These are phyloP conservation scores for Vicugna pacos DNA, from an alignment of 2,113 vertebrate genomes.

Conservation along the genomic window DNA sequence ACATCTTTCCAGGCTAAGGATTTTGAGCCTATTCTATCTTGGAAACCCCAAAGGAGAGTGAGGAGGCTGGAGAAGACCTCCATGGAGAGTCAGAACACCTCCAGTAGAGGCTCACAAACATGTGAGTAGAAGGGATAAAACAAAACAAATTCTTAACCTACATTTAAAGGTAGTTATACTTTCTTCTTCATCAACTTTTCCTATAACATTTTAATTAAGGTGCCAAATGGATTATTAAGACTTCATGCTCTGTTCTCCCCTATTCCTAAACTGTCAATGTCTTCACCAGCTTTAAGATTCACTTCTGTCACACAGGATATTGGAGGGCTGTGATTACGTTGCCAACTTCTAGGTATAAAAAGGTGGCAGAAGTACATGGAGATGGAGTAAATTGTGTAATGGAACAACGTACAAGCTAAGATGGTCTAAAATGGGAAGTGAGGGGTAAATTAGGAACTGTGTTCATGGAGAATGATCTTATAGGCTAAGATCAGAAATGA, in stretches of 20 bases:
- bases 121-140: background rate
- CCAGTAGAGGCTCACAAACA: background rate
- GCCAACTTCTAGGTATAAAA: background rate
- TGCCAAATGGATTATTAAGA: background rate
- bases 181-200: background rate
- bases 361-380: background rate
- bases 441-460: background rate
- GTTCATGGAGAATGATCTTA: background rate
- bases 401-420: background rate
- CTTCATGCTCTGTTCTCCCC: no score
- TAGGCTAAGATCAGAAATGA: background rate
- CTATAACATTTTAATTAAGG: background rate
- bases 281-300: background rate
- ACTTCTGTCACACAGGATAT: background rate
- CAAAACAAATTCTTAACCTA: background rate
- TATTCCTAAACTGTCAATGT: background rate
- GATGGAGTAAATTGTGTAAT: background rate
- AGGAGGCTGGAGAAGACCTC: background rate
- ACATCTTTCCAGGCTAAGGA: background rate
- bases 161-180: background rate
- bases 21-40: background rate
- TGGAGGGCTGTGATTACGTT: background rate
- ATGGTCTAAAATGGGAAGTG: background rate
- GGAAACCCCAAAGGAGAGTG: background rate
- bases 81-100: rapidly evolving